Evolutionary conservation across 2,113 vertebrate genomes (phyloP).

Genomic region (Serranochromis macrocephalus): DNA sequence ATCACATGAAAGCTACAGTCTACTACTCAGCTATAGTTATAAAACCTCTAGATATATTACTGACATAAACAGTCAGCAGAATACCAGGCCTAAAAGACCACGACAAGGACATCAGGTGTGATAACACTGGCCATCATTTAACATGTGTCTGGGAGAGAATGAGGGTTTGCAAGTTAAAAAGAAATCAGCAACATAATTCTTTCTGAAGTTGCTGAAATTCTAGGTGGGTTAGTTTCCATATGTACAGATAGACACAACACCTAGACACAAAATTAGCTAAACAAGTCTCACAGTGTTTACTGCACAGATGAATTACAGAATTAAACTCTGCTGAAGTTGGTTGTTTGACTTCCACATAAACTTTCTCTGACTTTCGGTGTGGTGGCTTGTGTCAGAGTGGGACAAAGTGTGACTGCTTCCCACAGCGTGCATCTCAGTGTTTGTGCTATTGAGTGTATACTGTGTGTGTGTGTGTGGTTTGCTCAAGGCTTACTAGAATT

Average conservation of each 20-base stretch:
- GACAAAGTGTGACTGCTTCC: background rate
- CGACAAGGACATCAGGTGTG: background rate
- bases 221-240: background rate
- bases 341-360: slow-evolving; percentile 20
- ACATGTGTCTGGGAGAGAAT: background rate
- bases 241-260: background rate
- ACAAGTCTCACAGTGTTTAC: background rate
- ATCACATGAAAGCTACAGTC: background rate
- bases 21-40: background rate
- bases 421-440: background rate
- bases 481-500: background rate
- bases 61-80: background rate
- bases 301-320: background rate
- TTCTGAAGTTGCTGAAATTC: background rate
- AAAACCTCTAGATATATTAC: background rate
- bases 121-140: background rate
- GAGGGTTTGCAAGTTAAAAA: background rate
- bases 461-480: background rate
- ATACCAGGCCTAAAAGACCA: background rate
- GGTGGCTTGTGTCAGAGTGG: background rate
- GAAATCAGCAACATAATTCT: background rate
- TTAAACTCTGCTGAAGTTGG: background rate
- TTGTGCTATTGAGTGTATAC: background rate
- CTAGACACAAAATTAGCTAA: background rate
- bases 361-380: background rate